Percentiles rank a stretch among this genome's conserved stretches.
phyloP scores from a whole-genome alignment of 2,888 invertebrate species.

The Argyresthia goedartella region DNA sequence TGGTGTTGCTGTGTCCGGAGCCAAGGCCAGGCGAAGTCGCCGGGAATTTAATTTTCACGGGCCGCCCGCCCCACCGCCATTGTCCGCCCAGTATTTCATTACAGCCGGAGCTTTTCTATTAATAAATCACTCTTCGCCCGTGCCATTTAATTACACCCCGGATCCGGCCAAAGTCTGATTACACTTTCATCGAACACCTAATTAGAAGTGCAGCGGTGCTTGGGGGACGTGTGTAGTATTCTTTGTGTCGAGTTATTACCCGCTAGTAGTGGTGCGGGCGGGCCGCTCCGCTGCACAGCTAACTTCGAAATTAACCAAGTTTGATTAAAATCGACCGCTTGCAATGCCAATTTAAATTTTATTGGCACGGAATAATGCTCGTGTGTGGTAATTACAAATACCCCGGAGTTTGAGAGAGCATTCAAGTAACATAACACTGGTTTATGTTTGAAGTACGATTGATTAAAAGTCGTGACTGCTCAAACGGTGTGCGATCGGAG shows the following conservation, averaged over 20 bases:
- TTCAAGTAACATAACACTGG: neutral
- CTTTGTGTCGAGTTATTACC: conserved; percentile 58
- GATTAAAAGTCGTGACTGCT: neutral
- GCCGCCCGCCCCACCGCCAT: conserved; percentile 58
- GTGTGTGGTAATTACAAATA: conserved; percentile 2
- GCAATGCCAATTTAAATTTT: conserved; percentile 21
- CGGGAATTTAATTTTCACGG: conserved; percentile 68
- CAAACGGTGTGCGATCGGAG: neutral
- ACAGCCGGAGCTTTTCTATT: conserved; percentile 69
- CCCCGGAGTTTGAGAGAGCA: neutral
- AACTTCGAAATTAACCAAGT: conserved; percentile 59
- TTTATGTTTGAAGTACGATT: neutral
- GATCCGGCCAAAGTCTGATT: conserved; percentile 67
- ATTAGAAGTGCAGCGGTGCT: conserved; percentile 63
- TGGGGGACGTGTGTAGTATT: conserved; percentile 52
- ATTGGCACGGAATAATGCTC: neutral
- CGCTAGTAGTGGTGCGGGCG: conserved; percentile 13
- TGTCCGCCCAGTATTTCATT: conserved; percentile 71
- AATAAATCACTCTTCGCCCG: conserved; percentile 71
- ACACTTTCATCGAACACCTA: conserved; percentile 71
- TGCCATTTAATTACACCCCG: conserved; percentile 68
- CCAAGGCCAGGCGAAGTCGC: conserved; percentile 22
- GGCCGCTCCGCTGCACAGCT: conserved; percentile 30
- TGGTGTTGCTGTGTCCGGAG: conserved; percentile 23
- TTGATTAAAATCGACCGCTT: conserved; percentile 57